These are phyloP conservation scores for Micropterix aruncella DNA, from an alignment of 2,888 invertebrate species.

Conservation along the genomic window DNA sequence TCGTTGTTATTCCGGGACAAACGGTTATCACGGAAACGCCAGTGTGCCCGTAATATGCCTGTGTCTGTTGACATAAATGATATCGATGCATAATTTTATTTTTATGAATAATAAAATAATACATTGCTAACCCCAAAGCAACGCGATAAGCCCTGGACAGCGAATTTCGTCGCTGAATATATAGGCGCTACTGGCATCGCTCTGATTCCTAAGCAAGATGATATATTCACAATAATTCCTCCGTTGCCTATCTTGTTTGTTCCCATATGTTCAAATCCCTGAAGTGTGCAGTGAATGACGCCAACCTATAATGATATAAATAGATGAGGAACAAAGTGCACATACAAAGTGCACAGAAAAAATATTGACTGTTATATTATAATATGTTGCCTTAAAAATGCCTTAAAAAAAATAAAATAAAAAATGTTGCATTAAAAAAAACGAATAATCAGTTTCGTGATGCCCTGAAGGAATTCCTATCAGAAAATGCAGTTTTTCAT, in stretches of 20 bases:
- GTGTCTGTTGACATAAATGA: neutral
- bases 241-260: constrained; percentile 39
- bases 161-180: constrained; percentile 46
- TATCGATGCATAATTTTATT: neutral
- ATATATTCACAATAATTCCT: constrained; percentile 50
- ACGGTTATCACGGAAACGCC: neutral
- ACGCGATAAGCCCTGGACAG: constrained; percentile 34
- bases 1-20: neutral
- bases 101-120: neutral
- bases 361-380: too few species aligned
- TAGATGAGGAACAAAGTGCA: too few species aligned
- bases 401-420: too few species aligned
- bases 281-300: constrained; percentile 20
- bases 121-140: constrained; percentile 24
- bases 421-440: too few species aligned
- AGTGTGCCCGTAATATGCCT: neutral
- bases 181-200: constrained; percentile 35
- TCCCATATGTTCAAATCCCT: constrained; percentile 43
- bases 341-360: too few species aligned
- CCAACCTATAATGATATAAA: neutral
- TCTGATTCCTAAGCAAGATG: constrained; percentile 42
- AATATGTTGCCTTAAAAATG: too few species aligned
- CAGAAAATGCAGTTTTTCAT: too few species aligned
- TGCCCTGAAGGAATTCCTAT: too few species aligned
- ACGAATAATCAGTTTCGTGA: too few species aligned